phyloP scores from a whole-genome alignment of 2,113 vertebrate species.

The Vulpes vulpes region DNA sequence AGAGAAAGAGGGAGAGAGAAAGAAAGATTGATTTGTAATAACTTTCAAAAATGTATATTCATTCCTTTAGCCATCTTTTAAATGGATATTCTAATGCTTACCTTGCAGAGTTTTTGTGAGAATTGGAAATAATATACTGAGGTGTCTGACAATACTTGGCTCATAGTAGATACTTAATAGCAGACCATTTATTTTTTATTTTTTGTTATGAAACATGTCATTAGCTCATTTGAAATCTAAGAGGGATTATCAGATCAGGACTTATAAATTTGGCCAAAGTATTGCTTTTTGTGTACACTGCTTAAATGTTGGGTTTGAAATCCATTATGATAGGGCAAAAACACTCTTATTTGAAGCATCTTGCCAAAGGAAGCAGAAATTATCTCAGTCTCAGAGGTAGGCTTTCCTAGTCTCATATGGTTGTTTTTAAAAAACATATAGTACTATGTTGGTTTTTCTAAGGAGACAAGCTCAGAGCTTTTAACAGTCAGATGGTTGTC shows the following conservation, averaged over 20 bases:
- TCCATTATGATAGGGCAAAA: neutral
- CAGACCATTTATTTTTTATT: neutral
- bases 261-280: neutral
- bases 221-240: neutral
- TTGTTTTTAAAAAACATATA: conserved; percentile 75
- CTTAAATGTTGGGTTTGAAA: neutral
- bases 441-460: conserved; percentile 76
- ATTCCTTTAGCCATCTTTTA: neutral
- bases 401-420: conserved; percentile 29
- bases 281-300: neutral
- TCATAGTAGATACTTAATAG: neutral
- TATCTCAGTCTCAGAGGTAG: conserved; percentile 38
- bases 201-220: neutral
- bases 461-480: conserved; percentile 56
- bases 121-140: neutral
- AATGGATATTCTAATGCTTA: neutral
- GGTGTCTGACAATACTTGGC: neutral
- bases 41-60: neutral
- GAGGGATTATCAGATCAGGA: neutral
- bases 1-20: no score
- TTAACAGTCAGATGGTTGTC: conserved; percentile 67
- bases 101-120: neutral
- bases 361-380: conserved; percentile 38
- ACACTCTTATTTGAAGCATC: conserved; percentile 8
- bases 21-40: neutral